A percentile compares a stretch with the other conserved stretches of the same genome.
Evolutionary conservation across 2,888 invertebrate species (phyloP).

Genomic region (Eupithecia pulchellata): DNA sequence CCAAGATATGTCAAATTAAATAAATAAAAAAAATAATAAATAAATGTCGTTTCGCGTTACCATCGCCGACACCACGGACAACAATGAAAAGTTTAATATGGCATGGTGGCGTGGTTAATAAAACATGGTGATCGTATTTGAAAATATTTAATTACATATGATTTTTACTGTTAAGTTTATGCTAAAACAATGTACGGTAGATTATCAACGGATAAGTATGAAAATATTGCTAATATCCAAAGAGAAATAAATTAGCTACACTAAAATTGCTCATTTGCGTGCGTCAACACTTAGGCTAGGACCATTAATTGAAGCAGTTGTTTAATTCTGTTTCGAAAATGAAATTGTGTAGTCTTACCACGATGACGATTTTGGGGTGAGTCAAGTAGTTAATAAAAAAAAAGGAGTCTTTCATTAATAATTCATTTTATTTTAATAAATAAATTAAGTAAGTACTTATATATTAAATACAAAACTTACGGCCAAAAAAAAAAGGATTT

Average conservation of each 20-base stretch:
- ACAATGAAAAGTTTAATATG: neutral
- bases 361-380: constrained; percentile 23
- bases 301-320: neutral
- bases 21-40: no score
- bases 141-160: neutral
- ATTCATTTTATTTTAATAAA: no score
- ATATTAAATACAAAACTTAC: no score
- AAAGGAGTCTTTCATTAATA: no score
- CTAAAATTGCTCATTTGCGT: neutral
- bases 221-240: constrained; percentile 22
- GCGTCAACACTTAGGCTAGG: neutral
- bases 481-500: no score
- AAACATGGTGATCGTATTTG: neutral
- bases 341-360: neutral
- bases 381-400: no score
- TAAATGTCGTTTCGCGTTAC: neutral
- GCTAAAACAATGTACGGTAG: constrained; percentile 1
- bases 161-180: neutral
- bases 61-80: neutral
- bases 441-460: no score
- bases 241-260: constrained; percentile 24
- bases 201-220: constrained; percentile 6
- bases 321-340: constrained; percentile 4
- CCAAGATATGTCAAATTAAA: no score
- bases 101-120: neutral